phyloP scores from a whole-genome alignment of 2,113 vertebrate species.

The Aepyceros melampus region DNA sequence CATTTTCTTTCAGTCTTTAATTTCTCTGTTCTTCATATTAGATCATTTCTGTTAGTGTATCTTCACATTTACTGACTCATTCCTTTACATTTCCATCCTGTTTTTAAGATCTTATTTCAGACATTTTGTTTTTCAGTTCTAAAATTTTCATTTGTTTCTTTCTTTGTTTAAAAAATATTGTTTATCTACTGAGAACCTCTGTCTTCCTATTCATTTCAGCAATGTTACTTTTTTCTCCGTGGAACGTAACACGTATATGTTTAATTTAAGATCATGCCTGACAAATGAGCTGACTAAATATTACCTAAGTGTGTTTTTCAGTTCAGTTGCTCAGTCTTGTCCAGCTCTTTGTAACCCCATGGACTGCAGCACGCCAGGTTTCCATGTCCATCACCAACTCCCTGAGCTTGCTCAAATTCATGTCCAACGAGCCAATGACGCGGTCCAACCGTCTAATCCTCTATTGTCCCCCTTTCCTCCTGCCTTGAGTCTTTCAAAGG shows the following conservation, averaged over 20 bases:
- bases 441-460: neutral
- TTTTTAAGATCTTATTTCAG: neutral
- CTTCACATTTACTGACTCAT: neutral
- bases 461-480: neutral
- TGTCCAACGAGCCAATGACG: neutral
- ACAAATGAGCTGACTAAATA: neutral
- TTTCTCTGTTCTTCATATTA: neutral
- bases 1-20: neutral
- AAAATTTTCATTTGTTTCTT: neutral
- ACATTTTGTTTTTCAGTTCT: neutral
- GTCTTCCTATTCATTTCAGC: neutral
- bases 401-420: neutral
- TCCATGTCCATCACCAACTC: neutral
- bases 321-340: neutral
- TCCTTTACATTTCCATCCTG: constrained; percentile 4
- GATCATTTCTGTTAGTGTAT: neutral
- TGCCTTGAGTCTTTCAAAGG: neutral
- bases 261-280: neutral
- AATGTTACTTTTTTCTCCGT: neutral
- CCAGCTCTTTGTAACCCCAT: neutral
- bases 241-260: neutral
- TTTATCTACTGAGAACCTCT: neutral
- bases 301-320: neutral
- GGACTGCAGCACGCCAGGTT: neutral
- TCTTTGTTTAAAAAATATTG: neutral